phyloP scores from a whole-genome alignment of 2,113 vertebrate genomes.

The Polypterus bichir region DNA sequence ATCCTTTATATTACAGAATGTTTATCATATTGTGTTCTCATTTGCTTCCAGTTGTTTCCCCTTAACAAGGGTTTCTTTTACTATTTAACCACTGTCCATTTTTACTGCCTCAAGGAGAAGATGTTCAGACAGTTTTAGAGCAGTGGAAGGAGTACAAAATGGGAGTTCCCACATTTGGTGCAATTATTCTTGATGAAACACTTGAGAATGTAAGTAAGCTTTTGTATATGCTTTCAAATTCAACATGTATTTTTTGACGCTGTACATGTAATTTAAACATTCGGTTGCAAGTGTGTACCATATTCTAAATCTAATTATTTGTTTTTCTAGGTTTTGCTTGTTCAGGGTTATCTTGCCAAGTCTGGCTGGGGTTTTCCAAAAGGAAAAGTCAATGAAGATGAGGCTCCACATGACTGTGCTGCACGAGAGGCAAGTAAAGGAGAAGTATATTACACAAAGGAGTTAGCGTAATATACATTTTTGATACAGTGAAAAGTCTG shows the following conservation, averaged over 20 bases:
- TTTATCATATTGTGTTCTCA: too few relatives aligned
- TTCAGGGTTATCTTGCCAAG: constrained; percentile 93
- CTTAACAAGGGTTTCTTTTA: constrained; percentile 51
- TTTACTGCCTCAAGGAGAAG: constrained; percentile 87
- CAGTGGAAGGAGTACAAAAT: constrained; percentile 98
- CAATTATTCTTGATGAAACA: constrained; percentile 90
- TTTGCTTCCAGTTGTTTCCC: constrained; percentile 23
- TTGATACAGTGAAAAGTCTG: too few relatives aligned
- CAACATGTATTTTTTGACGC: too few relatives aligned
- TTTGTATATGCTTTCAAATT: too few relatives aligned
- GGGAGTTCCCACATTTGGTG: constrained; percentile 95
- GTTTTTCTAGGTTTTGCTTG: constrained; percentile 66
- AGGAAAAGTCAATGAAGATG: constrained; percentile 95
- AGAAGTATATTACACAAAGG: too few relatives aligned
- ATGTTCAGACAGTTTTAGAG: constrained; percentile 89
- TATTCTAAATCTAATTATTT: neutral
- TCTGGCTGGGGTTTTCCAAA: constrained; percentile 98
- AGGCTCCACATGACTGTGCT: constrained; percentile 89
- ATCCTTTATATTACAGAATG: too few relatives aligned
- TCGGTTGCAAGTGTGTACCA: too few relatives aligned
- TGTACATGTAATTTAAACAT: too few relatives aligned
- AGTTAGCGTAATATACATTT: too few relatives aligned
- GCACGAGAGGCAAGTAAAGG: constrained; percentile 71
- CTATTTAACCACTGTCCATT: constrained; percentile 95
- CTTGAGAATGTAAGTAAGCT: constrained; percentile 74